A percentile compares a stretch with the other conserved stretches of the same genome.
phyloP scores from a whole-genome alignment of 2,113 vertebrate genomes.

The Synchiropus splendidus region DNA sequence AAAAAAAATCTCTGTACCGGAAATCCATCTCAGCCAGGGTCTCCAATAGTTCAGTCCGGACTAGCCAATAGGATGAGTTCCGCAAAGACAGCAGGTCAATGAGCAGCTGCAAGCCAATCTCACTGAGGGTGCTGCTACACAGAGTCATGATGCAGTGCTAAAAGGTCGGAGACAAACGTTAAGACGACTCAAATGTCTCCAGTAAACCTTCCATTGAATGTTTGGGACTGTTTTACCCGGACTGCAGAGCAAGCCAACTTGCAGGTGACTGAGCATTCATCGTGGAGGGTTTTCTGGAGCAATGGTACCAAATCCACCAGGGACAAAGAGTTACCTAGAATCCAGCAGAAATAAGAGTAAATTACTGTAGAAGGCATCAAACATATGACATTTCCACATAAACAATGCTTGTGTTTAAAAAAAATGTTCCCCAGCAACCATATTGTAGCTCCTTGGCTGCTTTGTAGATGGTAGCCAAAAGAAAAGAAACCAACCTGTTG shows the following conservation, averaged over 20 bases:
- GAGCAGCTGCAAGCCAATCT: slow-evolving; percentile 82
- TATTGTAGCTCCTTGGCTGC: background rate
- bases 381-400: background rate
- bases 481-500: slow-evolving; percentile 81
- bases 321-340: slow-evolving; percentile 77
- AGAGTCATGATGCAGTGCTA: slow-evolving; percentile 89
- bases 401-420: no score
- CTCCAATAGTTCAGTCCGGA: slow-evolving; percentile 90
- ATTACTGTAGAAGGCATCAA: no score
- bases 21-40: slow-evolving; percentile 92
- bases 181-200: slow-evolving; percentile 6
- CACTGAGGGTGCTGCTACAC: slow-evolving; percentile 82
- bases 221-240: slow-evolving; percentile 67
- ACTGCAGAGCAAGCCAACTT: slow-evolving; percentile 90
- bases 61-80: slow-evolving; percentile 91
- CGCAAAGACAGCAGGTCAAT: slow-evolving; percentile 78
- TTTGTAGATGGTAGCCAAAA: no score
- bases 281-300: slow-evolving; percentile 77
- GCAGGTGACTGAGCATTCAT: slow-evolving; percentile 92
- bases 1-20: slow-evolving; percentile 60
- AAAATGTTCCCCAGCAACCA: background rate
- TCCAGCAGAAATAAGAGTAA: background rate
- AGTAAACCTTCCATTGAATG: background rate
- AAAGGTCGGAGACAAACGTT: slow-evolving; percentile 17
- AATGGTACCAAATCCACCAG: slow-evolving; percentile 82